Conservation (phyloP, 1,140 invertebrate genomes). For the Pentalonia nigronervosa region DNA sequence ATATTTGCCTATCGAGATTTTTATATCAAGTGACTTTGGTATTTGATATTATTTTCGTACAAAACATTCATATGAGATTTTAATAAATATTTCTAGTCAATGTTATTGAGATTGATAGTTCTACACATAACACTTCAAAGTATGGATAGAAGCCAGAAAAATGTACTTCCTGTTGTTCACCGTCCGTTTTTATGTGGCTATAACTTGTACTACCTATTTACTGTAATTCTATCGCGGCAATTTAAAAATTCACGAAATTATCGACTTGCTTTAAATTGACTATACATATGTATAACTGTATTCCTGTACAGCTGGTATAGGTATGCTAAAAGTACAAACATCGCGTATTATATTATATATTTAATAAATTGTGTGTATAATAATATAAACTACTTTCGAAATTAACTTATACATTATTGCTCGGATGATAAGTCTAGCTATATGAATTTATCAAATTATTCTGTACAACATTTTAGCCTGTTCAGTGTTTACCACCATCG, state of each 20-base stretch:
- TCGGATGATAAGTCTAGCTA: not conserved
- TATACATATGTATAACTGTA: not conserved
- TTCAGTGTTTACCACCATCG: not conserved
- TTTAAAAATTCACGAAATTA: not conserved
- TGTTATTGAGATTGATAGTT: not conserved
- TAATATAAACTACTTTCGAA: not conserved
- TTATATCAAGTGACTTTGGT: not conserved
- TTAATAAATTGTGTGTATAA: not conserved
- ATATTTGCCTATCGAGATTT: not conserved
- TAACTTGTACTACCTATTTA: not conserved
- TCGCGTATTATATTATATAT: not conserved
- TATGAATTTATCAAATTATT: not conserved
- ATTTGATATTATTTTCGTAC: not conserved
- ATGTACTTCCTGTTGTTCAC: conserved; percentile 31
- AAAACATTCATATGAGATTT: not conserved
- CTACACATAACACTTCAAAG: not conserved
- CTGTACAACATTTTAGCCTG: not conserved
- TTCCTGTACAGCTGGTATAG: not conserved
- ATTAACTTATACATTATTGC: not conserved
- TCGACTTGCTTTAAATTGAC: not conserved
- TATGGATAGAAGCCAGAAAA: conserved; percentile 21
- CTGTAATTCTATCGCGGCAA: not conserved
- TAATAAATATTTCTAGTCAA: not conserved
- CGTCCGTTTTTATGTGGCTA: not conserved
- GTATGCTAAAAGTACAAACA: not conserved